Percentiles rank a stretch among this genome's conserved stretches.
Conservation (phyloP, 2,888 invertebrate genomes). For the Augochlorella aurata region DNA sequence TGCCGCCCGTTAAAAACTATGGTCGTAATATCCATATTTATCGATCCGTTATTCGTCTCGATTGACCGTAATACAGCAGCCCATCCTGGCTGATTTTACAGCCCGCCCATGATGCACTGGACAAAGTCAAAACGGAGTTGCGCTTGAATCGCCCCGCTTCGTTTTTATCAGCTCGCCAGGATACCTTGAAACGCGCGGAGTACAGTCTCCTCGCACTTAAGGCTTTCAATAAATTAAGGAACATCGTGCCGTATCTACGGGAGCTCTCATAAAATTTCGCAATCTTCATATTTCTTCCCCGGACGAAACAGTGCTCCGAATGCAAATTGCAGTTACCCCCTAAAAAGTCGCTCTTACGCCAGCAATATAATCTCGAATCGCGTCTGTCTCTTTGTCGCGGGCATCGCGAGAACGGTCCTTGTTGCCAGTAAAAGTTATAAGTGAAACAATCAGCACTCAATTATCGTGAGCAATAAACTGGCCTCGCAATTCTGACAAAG, state of each 20-base stretch:
- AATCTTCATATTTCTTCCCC: constrained; percentile 29
- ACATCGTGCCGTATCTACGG: background rate
- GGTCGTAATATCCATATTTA: constrained; percentile 10
- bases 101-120: no score
- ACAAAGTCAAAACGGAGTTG: background rate
- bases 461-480: background rate
- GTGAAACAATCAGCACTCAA: background rate
- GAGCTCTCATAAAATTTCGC: constrained; percentile 39
- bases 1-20: constrained; percentile 38
- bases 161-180: background rate
- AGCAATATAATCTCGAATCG: constrained; percentile 36
- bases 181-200: background rate
- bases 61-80: background rate
- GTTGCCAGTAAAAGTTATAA: background rate
- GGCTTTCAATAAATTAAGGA: background rate
- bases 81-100: background rate
- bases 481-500: no score
- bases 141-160: background rate
- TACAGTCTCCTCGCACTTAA: background rate
- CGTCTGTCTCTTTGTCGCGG: background rate
- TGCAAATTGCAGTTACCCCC: constrained; percentile 33
- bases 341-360: constrained; percentile 17
- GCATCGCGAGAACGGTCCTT: background rate
- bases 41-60: background rate
- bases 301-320: constrained; percentile 12